Conservation (phyloP, 2,888 invertebrate genomes). For the Troides oblongomaculatus region DNA sequence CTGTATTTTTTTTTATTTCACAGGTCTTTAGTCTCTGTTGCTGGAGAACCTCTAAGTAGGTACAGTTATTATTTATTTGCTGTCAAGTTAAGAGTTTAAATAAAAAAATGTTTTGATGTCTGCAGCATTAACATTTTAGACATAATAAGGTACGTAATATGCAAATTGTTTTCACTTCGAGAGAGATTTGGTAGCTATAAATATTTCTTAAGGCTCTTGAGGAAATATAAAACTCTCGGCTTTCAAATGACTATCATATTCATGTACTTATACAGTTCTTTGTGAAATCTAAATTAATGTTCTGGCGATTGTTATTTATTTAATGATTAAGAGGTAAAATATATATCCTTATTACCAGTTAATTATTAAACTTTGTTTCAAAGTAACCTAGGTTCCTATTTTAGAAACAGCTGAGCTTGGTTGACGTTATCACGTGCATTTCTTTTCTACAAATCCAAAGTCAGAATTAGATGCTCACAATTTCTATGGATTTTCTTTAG, state of each 20-base stretch:
- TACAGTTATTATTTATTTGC: no score
- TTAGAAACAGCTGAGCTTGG: no score
- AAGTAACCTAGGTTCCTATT: no score
- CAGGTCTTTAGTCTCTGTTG: no score
- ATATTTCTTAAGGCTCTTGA: slow-evolving; percentile 19
- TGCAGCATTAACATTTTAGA: slow-evolving; percentile 15
- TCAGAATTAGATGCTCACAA: no score
- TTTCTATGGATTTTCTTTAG: no score
- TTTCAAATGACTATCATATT: neutral
- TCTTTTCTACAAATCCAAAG: no score
- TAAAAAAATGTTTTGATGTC: slow-evolving; percentile 11
- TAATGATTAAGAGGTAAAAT: neutral
- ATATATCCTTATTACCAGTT: neutral
- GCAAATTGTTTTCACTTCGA: slow-evolving; percentile 25
- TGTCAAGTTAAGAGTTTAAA: neutral
- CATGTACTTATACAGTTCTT: neutral
- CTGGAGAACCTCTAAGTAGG: no score
- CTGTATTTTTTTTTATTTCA: neutral
- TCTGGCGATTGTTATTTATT: neutral
- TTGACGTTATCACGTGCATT: no score
- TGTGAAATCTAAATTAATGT: neutral
- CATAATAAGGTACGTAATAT: slow-evolving; percentile 28
- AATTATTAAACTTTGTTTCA: no score
- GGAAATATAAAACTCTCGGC: slow-evolving; percentile 13
- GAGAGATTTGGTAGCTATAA: slow-evolving; percentile 26